These are phyloP conservation scores for Drosophila atripex DNA, from an alignment of 2,888 invertebrate genomes.

Conservation along the genomic window DNA sequence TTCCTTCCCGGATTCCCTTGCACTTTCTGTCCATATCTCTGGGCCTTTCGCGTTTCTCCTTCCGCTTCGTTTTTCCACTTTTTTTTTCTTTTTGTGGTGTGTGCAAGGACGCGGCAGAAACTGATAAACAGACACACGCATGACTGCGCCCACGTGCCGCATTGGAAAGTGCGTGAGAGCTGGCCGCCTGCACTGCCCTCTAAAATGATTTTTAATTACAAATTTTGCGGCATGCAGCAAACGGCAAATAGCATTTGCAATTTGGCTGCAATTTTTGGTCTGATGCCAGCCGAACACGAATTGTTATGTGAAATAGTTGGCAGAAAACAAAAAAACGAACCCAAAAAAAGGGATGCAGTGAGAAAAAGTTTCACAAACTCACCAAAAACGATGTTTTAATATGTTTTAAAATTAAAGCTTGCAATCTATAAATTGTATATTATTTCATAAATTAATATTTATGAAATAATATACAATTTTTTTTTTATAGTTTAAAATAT, in stretches of 20 bases:
- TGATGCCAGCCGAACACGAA: slow-evolving; percentile 39
- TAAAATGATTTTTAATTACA: slow-evolving; percentile 66
- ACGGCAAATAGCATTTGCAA: slow-evolving; percentile 3
- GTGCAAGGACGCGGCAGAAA: slow-evolving; percentile 62
- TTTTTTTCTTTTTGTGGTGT: slow-evolving; percentile 22
- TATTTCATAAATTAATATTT: background rate
- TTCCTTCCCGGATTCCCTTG: slow-evolving; percentile 5
- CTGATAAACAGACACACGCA: slow-evolving; percentile 68
- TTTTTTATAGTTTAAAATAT: background rate
- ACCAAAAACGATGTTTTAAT: too few relatives aligned
- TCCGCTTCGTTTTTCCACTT: background rate
- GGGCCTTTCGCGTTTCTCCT: slow-evolving; percentile 6
- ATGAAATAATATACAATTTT: too few relatives aligned
- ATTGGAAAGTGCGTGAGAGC: slow-evolving; percentile 68
- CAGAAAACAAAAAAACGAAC: background rate
- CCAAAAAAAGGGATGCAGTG: background rate
- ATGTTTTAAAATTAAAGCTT: background rate
- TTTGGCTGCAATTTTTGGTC: slow-evolving; percentile 47
- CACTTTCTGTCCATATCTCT: slow-evolving; percentile 6
- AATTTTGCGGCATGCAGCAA: slow-evolving; percentile 54
- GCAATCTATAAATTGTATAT: background rate
- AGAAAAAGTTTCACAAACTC: background rate
- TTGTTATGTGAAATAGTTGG: slow-evolving; percentile 56
- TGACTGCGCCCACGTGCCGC: slow-evolving; percentile 71
- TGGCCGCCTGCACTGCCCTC: slow-evolving; percentile 32